Percentiles rank a stretch among this genome's conserved stretches.
Conservation (phyloP, 2,888 invertebrate species). For the Germaria angustata region DNA sequence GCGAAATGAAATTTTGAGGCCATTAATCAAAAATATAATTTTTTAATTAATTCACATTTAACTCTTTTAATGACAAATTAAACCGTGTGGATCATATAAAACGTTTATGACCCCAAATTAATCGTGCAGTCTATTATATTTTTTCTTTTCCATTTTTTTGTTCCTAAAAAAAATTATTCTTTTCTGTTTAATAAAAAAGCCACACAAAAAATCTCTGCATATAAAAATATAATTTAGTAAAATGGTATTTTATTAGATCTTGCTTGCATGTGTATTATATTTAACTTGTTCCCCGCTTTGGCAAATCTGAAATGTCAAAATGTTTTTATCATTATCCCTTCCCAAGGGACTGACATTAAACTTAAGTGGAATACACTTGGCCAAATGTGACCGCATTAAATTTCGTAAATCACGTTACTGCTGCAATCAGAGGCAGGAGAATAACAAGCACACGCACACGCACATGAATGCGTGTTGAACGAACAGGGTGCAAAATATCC, state of each 20-base stretch:
- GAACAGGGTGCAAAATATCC: constrained; percentile 57
- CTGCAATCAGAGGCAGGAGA: constrained; percentile 21
- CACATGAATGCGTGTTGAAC: constrained; percentile 15
- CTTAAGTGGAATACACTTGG: constrained; percentile 80
- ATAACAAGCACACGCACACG: constrained; percentile 13
- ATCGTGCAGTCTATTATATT: constrained; percentile 53
- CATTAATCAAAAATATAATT: neutral
- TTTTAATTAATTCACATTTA: constrained; percentile 42
- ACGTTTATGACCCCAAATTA: constrained; percentile 29
- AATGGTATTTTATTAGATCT: constrained; percentile 34
- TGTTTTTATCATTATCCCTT: constrained; percentile 76
- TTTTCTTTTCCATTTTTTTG: constrained; percentile 62
- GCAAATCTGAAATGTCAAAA: constrained; percentile 78
- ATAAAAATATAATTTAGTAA: constrained; percentile 71
- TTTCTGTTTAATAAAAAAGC: neutral
- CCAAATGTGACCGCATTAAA: constrained; percentile 80
- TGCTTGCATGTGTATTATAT: constrained; percentile 43
- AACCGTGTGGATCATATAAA: neutral
- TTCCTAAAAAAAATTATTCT: neutral
- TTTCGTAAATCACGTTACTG: constrained; percentile 68
- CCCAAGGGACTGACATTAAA: constrained; percentile 80
- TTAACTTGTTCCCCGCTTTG: constrained; percentile 35
- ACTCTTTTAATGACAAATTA: constrained; percentile 49
- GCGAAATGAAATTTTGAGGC: neutral
- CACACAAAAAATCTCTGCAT: neutral